A percentile compares a stretch with the other conserved stretches of the same genome.
These are phyloP conservation scores for Campylomormyrus numenius DNA, from an alignment of 2,113 vertebrate genomes.

Conservation along the genomic window DNA sequence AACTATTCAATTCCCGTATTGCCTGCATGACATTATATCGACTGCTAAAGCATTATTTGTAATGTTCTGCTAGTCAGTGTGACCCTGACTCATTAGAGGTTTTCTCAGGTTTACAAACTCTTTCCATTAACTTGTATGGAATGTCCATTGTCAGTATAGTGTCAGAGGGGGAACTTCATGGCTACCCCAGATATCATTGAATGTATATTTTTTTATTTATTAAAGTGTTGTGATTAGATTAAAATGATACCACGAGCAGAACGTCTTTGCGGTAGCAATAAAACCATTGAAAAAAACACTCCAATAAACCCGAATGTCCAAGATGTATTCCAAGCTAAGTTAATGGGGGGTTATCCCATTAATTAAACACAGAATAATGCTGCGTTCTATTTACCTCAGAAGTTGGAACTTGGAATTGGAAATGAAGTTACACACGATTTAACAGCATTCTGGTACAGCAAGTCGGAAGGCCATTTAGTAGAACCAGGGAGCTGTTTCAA, in stretches of 20 bases:
- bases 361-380: not conserved
- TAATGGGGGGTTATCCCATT: not conserved
- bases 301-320: not conserved
- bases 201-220: not conserved
- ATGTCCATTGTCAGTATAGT: not conserved
- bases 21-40: slow-evolving; percentile 49
- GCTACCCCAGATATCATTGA: not conserved
- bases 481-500: no score
- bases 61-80: not conserved
- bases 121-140: not conserved
- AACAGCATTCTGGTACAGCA: no score
- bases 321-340: not conserved
- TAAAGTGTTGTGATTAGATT: not conserved
- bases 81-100: not conserved
- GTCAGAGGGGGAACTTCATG: not conserved
- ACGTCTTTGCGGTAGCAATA: not conserved
- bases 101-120: not conserved
- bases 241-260: not conserved
- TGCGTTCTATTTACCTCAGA: no score
- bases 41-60: slow-evolving; percentile 12
- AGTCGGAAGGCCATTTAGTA: no score
- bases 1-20: slow-evolving; percentile 19
- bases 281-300: not conserved
- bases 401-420: no score
- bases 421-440: no score